Base-by-base conservation (phyloP, 2,888 invertebrate species). In the Eristalis arbustorum region DNA sequence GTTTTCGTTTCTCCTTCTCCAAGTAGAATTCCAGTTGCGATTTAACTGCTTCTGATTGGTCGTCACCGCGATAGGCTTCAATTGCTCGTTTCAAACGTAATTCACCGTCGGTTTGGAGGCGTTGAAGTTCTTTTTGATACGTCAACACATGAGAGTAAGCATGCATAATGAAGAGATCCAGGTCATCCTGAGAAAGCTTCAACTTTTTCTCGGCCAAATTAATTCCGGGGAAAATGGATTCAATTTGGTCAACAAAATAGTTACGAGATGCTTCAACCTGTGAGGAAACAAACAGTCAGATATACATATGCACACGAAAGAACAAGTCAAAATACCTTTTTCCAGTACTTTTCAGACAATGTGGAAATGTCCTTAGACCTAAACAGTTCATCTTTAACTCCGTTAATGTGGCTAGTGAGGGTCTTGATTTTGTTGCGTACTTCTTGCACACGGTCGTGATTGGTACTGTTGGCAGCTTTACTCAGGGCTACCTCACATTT, bases 281-380 rank as follows among this genome's bases (percentile, higher is more conserved):
- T 37, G 76, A 76, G 22, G 84, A n/a, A n/a, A n/a, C 22, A 73
- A 64, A 64, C 6, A 2, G 22, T 22, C 11, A 61, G 42, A 23
- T 1, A 8, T 4, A 56, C 0, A 10, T 2, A 13, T 2, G 1
- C 34, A 11, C 37, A 37, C 1, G 37, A 3, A 1, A 31, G 1
- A 31, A 1, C 8, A 1, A 37, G 4, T 4, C 2, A n/a, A 18
- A 22, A 8, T 56, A 97, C 97, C 93, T 97, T 95, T 72, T 95
- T 95, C 96, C 97, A 97, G 91, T 97, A 98, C 90, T 95, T 96
- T 88, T 97, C 96, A 22, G 96, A 95, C 0, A 97, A 93, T 63
- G 94, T 94, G 0, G 95, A 93, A 63, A 93, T 93, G 31, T 94
- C 94, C 62, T 93, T 91, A 82, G 95, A 95, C 0, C 92, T 91